Conservation (phyloP, 2,797 vertebrate genomes). For the Okamejei kenojei region DNA sequence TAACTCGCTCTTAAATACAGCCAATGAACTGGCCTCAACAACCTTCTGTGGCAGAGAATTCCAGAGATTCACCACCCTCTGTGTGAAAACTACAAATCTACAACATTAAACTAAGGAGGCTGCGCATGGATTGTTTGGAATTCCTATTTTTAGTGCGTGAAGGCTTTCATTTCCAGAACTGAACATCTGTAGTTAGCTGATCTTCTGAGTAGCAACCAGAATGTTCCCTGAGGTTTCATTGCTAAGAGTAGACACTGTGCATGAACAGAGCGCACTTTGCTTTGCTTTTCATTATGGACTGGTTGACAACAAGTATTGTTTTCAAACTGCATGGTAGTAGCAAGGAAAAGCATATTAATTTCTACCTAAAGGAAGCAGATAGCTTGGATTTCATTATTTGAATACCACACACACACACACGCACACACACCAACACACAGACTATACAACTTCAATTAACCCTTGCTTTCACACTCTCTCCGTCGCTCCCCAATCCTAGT, state of each 20-base stretch:
- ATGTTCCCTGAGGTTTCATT: conserved; percentile 14
- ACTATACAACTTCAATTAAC: not conserved
- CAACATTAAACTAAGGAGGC: no score
- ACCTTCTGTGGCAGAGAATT: no score
- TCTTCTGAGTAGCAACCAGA: not conserved
- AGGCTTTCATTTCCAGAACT: conserved; percentile 1
- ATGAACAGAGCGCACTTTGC: conserved; percentile 3
- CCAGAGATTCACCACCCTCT: no score
- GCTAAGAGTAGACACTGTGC: not conserved
- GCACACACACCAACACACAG: conserved; percentile 44
- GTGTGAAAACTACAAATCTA: no score
- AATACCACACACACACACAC: not conserved
- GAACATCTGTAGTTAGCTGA: not conserved
- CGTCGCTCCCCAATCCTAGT: no score
- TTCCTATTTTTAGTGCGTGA: conserved; percentile 8
- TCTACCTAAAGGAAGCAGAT: not conserved
- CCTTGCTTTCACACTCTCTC: no score
- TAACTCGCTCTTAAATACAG: no score
- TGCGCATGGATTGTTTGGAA: not conserved
- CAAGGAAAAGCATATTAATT: conserved; percentile 8
- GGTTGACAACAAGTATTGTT: not conserved
- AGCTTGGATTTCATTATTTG: not conserved
- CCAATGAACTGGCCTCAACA: no score
- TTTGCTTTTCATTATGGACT: not conserved
- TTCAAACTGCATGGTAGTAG: not conserved